Conservation (phyloP, 2,888 invertebrate species). For the Drosophila meridionalis region DNA sequence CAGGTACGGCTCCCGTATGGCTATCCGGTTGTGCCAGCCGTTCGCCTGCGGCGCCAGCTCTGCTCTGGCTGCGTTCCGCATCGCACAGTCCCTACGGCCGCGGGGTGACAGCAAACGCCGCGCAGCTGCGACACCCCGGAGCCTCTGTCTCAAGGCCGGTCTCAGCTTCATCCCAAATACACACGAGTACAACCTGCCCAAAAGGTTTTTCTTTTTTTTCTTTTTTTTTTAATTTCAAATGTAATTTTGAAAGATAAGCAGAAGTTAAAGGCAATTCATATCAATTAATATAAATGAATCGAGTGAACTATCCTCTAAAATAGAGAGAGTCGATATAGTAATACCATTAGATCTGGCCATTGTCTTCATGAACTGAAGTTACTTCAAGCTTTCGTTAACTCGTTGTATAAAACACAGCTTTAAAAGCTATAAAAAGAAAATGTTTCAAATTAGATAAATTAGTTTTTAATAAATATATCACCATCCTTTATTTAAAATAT, state of each 20-base stretch:
- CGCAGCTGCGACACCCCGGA: slow-evolving; percentile 13
- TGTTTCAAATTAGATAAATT: too few relatives aligned
- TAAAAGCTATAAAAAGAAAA: too few relatives aligned
- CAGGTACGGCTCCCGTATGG: slow-evolving; percentile 91
- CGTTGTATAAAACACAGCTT: too few relatives aligned
- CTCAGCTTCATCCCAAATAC: slow-evolving; percentile 14
- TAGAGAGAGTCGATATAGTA: background rate
- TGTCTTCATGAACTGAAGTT: too few relatives aligned
- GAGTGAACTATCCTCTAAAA: background rate
- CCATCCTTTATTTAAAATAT: too few relatives aligned
- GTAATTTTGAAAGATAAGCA: slow-evolving; percentile 5
- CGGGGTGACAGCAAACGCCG: slow-evolving; percentile 15
- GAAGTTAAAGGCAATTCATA: background rate
- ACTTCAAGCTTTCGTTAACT: too few relatives aligned
- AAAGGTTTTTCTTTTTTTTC: background rate
- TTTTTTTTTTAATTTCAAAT: background rate
- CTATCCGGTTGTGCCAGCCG: slow-evolving; percentile 88
- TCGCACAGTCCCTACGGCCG: background rate
- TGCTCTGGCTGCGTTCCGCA: background rate
- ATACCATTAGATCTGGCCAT: background rate
- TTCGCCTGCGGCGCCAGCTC: slow-evolving; percentile 85
- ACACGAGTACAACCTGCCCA: background rate
- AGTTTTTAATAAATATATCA: too few relatives aligned
- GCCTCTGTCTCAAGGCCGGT: slow-evolving; percentile 5
- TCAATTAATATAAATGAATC: background rate